Conservation (phyloP, 2,797 vertebrate species). For the Tarsius wallacei region DNA sequence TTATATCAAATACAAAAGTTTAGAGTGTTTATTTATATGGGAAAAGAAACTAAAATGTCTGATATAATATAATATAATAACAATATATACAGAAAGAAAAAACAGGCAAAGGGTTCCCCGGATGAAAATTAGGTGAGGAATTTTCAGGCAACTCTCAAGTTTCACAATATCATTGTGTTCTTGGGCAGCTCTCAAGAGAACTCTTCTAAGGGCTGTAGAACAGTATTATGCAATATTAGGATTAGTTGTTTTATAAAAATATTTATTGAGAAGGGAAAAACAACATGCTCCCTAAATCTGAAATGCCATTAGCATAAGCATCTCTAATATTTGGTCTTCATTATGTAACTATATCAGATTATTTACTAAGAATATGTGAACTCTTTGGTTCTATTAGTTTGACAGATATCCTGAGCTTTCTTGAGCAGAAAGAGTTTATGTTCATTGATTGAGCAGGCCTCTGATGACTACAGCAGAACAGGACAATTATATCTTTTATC, state of each 20-base stretch:
- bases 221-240: neutral
- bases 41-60: constrained; percentile 22
- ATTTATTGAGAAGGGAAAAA: neutral
- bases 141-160: neutral
- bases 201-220: constrained; percentile 25
- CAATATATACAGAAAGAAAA: neutral
- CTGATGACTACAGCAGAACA: neutral
- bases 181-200: neutral
- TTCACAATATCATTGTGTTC: neutral
- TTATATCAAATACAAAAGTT: neutral
- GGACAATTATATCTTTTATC: constrained; percentile 3
- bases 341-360: constrained; percentile 8
- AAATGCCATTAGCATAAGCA: constrained; percentile 11
- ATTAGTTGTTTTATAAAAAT: constrained; percentile 47
- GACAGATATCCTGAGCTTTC: neutral
- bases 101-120: neutral
- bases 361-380: constrained; percentile 28
- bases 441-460: neutral
- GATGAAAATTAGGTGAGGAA: constrained; percentile 29
- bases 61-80: neutral
- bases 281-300: neutral
- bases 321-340: neutral
- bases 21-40: neutral
- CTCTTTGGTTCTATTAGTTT: constrained; percentile 30
- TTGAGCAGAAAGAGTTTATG: neutral